These are phyloP conservation scores for Cantharis lateralis DNA, from an alignment of 2,888 invertebrate species.

Conservation along the genomic window DNA sequence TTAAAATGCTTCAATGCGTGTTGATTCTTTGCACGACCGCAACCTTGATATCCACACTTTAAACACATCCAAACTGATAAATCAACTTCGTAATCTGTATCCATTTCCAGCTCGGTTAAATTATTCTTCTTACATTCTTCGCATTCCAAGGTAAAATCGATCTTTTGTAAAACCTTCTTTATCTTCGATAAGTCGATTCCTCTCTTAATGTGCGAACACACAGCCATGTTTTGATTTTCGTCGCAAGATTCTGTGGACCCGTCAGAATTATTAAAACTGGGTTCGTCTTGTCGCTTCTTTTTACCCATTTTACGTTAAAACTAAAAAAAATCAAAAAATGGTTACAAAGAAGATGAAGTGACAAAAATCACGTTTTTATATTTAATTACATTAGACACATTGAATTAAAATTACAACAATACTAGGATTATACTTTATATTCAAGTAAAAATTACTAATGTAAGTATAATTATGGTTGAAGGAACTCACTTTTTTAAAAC, in stretches of 20 bases:
- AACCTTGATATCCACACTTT: constrained; percentile 78
- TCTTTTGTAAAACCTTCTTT: constrained; percentile 58
- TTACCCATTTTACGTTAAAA: constrained; percentile 65
- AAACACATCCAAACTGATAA: constrained; percentile 77
- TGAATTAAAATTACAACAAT: neutral
- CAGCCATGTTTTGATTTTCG: constrained; percentile 64
- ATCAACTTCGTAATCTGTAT: constrained; percentile 56
- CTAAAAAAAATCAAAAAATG: neutral
- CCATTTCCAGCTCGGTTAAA: constrained; percentile 37
- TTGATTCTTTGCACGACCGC: constrained; percentile 69
- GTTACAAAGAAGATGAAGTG: neutral
- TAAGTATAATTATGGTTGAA: neutral
- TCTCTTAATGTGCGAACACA: constrained; percentile 72
- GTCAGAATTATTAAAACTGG: constrained; percentile 66
- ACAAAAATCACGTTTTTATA: constrained; percentile 10
- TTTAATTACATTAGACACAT: neutral
- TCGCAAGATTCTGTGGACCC: constrained; percentile 74
- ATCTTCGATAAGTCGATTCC: constrained; percentile 68
- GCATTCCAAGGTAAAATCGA: constrained; percentile 60
- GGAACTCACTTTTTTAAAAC: neutral
- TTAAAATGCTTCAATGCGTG: constrained; percentile 78
- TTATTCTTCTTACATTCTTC: constrained; percentile 50
- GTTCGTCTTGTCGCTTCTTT: constrained; percentile 74
- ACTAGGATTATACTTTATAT: neutral
- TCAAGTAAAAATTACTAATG: neutral